Evolutionary conservation across 2,797 vertebrate genomes (phyloP), one percentile per base, ranked within the genome.

Genomic region (Malurus leucopterus): DNA sequence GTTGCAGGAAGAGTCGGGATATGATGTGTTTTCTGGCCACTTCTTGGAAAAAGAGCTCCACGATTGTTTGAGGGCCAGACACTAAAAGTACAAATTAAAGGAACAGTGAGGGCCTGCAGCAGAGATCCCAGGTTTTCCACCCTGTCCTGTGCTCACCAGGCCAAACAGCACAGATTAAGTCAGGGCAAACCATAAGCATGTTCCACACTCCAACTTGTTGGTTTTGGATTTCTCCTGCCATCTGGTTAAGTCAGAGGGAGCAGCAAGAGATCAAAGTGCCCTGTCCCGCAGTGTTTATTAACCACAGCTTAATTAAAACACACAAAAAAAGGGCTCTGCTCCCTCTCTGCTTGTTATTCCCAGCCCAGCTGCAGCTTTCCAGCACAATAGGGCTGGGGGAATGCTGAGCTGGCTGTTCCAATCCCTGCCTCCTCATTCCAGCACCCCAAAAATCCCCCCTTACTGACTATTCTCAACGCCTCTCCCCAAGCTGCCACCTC

Each of bases 31-130:
- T 99, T 91, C 98, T 97, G 68, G 97, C 98, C 50, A 97, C 97
- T 7, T 98, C 98, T 95, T 98, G 98, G 72, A 99, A 99, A 96
- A 99, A 99, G 55, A 99, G 97, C 93, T 99, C 98, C 97, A 99
- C 97, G 12, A 99, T 95, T 1, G 99, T 99, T 95, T 99, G 98
- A 86, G 98, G 98, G 85, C 97, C 95, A 3, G 98, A 94, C 10
- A 96, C 99, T 99, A 75, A 20, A 86, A 96, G 92, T 7, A 46
- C 18, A 94, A 86, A 93, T 71, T 32, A 76, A 70, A 82, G 40
- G 85, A 55, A 44, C 6, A 23, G 23, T 57, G 70, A 84, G 29
- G 43, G 41, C 26, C 34, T 1, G 1, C 23, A 68, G 74, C 12
- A 72, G 41, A 75, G 27, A 14, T 2, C 23, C 23, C 38, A 8